These are phyloP conservation scores for Baryphthengus martii DNA, from an alignment of 2,113 vertebrate species.

Conservation along the genomic window DNA sequence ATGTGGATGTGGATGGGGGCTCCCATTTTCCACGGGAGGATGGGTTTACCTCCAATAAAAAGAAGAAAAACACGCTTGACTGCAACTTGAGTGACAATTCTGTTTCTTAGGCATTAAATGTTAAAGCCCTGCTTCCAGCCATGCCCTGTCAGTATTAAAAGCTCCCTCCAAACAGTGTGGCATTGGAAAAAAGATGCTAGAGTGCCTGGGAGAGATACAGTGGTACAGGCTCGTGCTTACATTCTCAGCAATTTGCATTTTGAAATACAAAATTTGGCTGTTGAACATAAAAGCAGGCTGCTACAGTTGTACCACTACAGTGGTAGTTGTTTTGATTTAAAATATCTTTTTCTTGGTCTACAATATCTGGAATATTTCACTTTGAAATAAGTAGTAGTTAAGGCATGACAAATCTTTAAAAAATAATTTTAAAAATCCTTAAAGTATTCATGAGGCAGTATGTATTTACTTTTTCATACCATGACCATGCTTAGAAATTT, in stretches of 20 bases:
- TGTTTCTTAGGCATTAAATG: not conserved
- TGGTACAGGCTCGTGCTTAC: not conserved
- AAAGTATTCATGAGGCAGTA: not conserved
- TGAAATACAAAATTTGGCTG: not conserved
- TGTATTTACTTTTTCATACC: not conserved
- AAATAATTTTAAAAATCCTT: not conserved
- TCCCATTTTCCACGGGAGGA: constrained; percentile 27
- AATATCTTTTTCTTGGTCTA: not conserved
- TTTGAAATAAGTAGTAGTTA: not conserved
- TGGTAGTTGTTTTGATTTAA: not conserved
- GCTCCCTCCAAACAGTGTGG: not conserved
- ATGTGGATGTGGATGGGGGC: not conserved
- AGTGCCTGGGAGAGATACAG: constrained; percentile 1
- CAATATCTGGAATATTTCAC: not conserved
- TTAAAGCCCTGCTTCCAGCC: not conserved
- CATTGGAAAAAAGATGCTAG: not conserved
- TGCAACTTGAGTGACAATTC: constrained; percentile 23
- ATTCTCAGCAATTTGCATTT: not conserved
- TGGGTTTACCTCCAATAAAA: not conserved
- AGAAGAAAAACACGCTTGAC: not conserved
- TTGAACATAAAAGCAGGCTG: not conserved
- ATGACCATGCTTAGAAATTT: not conserved
- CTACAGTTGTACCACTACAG: too few species aligned
- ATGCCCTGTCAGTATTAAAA: constrained; percentile 1
- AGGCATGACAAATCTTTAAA: not conserved